These are phyloP conservation scores for Artibeus jamaicensis DNA, from an alignment of 2,797 vertebrate genomes.

Conservation along the genomic window DNA sequence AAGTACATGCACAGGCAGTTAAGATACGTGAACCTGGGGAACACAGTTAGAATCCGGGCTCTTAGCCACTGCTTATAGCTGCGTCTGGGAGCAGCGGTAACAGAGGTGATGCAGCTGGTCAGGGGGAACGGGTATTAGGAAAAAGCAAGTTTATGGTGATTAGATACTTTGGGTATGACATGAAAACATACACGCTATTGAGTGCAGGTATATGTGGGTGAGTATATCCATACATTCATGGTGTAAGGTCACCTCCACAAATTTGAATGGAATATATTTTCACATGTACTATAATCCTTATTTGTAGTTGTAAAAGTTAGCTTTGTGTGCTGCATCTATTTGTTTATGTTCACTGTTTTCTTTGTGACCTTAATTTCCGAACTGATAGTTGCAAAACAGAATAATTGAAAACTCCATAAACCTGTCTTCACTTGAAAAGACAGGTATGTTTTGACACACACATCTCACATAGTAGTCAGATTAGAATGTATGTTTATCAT, in stretches of 20 bases:
- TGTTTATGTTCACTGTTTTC: neutral
- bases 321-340: neutral
- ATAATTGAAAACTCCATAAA: neutral
- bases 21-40: neutral
- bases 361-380: slow-evolving; percentile 15
- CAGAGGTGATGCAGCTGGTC: neutral
- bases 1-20: neutral
- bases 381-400: slow-evolving; percentile 5
- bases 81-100: neutral
- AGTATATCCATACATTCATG: neutral
- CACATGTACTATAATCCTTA: neutral
- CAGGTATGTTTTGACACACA: neutral
- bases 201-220: neutral
- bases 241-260: neutral
- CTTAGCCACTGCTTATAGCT: neutral
- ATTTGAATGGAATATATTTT: neutral
- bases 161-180: neutral
- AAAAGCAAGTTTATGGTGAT: neutral
- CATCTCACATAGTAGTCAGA: neutral
- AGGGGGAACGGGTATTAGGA: neutral
- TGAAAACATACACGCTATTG: neutral
- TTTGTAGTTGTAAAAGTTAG: neutral
- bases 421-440: neutral
- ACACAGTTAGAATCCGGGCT: neutral
- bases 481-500: neutral